Base-by-base conservation (phyloP, 2,888 invertebrate species). In the Drosophila sordidula region DNA sequence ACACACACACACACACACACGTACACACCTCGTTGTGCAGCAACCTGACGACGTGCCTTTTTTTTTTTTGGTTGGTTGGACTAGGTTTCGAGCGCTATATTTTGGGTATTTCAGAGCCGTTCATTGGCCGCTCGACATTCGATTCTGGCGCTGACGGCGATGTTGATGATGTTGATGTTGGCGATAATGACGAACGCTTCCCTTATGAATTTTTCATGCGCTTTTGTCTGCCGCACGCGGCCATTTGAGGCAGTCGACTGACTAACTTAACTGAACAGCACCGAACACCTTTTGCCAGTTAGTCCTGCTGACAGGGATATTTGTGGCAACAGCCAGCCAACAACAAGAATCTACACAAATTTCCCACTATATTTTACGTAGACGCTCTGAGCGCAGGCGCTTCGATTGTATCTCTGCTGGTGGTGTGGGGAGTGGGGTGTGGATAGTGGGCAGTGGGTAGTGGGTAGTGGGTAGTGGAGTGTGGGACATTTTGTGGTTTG, bases 191-290 rank as follows among this genome's bases (percentile, higher is more conserved):
- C 65, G 68, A 16, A 32, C 25, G 50, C 50, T 56, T 56, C 6
- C 25, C 75, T 77, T 70, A 89, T 89, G 80, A 89, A 89, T 90
- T 86, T 87, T 90, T 90, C 78, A 90, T 90, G 90, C 90, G 90
- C 90, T 87, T 80, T 78, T 80, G 85, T 89, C 90, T 87, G 89
- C 90, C 90, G 79, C 80, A 77, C 90, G 80, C 80, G 73, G 80
- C 86, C 89, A 89, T 88, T 88, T 80, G 74, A 80, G 84, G 86
- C 86, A 78, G 84, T 80, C 80, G 90, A 90, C 90, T 91, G 85
- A 91, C 68, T 82, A 65, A 70, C 79, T 61, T 51, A 75, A 68
- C 59, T 59, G 59, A 80, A 67, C 50, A 50, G 32, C 16, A 55
- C 56, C 57, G 71, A 65, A 65, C 71, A 76, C 83, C 87, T 67